Base-by-base conservation (phyloP, 2,888 invertebrate species). In the Melolontha melolontha region DNA sequence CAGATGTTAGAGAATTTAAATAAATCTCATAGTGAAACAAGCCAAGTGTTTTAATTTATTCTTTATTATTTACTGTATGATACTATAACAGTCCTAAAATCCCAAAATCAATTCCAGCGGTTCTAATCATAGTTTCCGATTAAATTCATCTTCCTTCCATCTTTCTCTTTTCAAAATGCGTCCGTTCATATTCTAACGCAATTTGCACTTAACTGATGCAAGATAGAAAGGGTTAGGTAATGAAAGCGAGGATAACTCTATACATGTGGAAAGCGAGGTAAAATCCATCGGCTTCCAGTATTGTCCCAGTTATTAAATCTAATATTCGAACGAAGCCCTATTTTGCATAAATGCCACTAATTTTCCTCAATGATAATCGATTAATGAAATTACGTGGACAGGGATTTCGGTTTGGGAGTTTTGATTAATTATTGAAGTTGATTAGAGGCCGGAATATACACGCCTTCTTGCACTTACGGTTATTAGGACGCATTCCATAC, bases 221-320 rank as follows among this genome's bases (percentile, higher is more conserved):
- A 52, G 34, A 5, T 27, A 7, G 29, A 12, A 7, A 27, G 27
- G 14, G 12, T n/a, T n/a, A 14, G 12, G 7, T 4, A 27, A n/a
- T 12, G 34, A 10, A 12, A 29, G 34, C 12, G 7, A 8, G n/a
- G 51, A 14, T 12, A 52, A 29, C 7, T n/a, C n/a, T 47, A 52
- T 52, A 52, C 14, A 12, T 34, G 8, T 6, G 34, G 29, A 12
- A 6, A 10, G 34, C 34, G 34, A 34, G 51, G 29, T 2, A 27
- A 39, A 52, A 52, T 34, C 34, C 14, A 52, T 52, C 34, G 51
- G 34, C 51, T 34, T 14, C 34, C 34, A 27, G n/a, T 52, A 52
- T 52, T 52, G 34, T 52, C 34, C 51, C 14, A 52, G 34, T 52
- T 52, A 52, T 52, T 52, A 52, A 52, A 52, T 52, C 51, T 12